Conservation (phyloP, 2,113 vertebrate species). For the Solea senegalensis region DNA sequence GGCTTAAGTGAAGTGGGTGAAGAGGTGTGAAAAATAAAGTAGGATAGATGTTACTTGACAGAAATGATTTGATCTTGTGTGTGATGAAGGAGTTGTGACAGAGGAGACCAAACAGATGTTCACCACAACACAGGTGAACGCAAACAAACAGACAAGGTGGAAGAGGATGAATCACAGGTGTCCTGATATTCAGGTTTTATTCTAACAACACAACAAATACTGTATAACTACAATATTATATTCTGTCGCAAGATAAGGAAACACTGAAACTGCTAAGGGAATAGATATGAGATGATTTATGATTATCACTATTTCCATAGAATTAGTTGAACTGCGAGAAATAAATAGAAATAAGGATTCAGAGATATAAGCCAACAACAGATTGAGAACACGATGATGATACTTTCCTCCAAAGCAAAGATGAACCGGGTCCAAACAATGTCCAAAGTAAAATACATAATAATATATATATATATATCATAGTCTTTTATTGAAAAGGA, state of each 20-base stretch:
- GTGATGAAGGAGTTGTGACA: conserved; percentile 27
- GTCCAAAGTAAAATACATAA: too few relatives aligned
- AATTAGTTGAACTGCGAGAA: background rate
- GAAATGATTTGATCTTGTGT: conserved; percentile 1
- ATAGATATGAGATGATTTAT: too few relatives aligned
- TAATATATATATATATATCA: background rate
- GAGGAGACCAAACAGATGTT: conserved; percentile 5
- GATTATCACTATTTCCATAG: too few relatives aligned
- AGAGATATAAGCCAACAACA: background rate
- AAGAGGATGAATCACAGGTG: background rate
- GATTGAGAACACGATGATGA: too few relatives aligned
- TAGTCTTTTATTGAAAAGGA: background rate
- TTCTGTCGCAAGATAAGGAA: too few relatives aligned
- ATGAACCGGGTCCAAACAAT: too few relatives aligned
- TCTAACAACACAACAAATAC: too few relatives aligned
- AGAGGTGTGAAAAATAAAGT: background rate
- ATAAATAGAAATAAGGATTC: background rate
- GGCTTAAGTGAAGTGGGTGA: conserved; percentile 15
- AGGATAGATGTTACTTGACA: conserved; percentile 9
- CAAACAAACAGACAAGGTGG: background rate
- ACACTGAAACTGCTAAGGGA: too few relatives aligned
- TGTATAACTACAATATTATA: too few relatives aligned
- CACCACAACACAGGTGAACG: conserved; percentile 14
- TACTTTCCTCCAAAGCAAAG: too few relatives aligned
- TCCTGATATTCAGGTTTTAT: too few relatives aligned